Base-by-base conservation (phyloP, 2,113 vertebrate genomes). In the Aphelocoma coerulescens region DNA sequence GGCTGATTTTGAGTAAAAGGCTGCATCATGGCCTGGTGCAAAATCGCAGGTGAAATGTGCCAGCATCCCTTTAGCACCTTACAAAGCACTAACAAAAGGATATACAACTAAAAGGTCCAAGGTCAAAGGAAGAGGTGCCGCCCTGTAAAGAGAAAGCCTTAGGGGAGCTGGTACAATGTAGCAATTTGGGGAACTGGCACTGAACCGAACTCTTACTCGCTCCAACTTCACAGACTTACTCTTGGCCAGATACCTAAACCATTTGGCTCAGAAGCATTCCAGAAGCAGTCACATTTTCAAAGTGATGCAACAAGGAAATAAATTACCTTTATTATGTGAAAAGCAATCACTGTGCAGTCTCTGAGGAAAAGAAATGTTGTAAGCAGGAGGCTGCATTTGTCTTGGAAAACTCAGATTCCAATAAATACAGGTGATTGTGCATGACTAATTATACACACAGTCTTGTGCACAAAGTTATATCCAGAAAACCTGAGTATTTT, bases 241-340 rank as follows among this genome's bases (percentile, higher is more conserved):
- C 49, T 93, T 87, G 49, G 61, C 24, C 80, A 87, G 51, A 43
- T 82, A 75, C 5, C 43, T 71, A 61, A 92, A 74, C 14, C 15
- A 24, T 74, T 80, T 80, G 52, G 15, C 61, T 85, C 39, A 39
- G 46, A 3, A 77, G 15, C 41, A 67, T 78, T 89, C 65, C 68
- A 84, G 79, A 94, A 93, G 75, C 14, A 81, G 61, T 14, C 16
- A 77, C 76, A 86, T 86, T 92, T 94, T 86, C 55, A 22, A 93
- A 90, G 21, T 63, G 22, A 67, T 89, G 52, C 35, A 81, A 72
- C 43, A 75, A 35, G 52, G 22, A 85, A 85, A 78, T 67, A 91
- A 92, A 89, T 81, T 51, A 84, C 26, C 28, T 71, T 57, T 78
- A 23, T 87, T 92, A 81, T 52, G 17, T 75, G 77, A 85, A 89